A percentile compares a stretch with the other conserved stretches of the same genome.
These are phyloP conservation scores for Oophaga sylvatica DNA, from an alignment of 2,797 vertebrate species.

Conservation along the genomic window DNA sequence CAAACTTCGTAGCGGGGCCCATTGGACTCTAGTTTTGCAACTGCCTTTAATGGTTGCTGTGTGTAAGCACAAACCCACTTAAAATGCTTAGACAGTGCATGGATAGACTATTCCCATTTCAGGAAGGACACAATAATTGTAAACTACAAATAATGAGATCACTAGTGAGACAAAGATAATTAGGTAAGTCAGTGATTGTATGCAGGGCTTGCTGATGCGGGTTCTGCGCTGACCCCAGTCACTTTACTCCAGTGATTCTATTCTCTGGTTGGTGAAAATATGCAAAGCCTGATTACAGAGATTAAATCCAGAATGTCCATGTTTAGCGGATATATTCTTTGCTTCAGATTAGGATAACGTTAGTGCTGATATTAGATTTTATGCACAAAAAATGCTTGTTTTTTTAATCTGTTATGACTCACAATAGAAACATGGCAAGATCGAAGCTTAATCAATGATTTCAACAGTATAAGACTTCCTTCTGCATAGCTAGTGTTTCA, in stretches of 20 bases:
- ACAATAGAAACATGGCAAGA: neutral
- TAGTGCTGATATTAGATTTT: neutral
- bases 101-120: neutral
- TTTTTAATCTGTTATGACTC: neutral
- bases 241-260: neutral
- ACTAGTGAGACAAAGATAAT: neutral
- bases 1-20: too few relatives aligned
- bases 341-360: slow-evolving; percentile 6
- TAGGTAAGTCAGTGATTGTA: neutral
- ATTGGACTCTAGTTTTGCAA: too few relatives aligned
- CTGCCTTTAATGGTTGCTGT: too few relatives aligned
- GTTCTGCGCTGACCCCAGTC: neutral
- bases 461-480: neutral
- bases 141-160: neutral
- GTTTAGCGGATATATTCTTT: neutral
- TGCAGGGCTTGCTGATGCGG: neutral
- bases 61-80: too few relatives aligned
- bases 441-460: neutral
- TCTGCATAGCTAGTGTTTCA: too few relatives aligned
- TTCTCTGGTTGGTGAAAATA: neutral
- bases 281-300: slow-evolving; percentile 19
- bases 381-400: neutral
- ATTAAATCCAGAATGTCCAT: neutral
- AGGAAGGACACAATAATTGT: neutral
- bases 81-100: neutral